These are phyloP conservation scores for Myoxocephalus aenaeus DNA, from an alignment of 2,797 vertebrate genomes.

Conservation along the genomic window DNA sequence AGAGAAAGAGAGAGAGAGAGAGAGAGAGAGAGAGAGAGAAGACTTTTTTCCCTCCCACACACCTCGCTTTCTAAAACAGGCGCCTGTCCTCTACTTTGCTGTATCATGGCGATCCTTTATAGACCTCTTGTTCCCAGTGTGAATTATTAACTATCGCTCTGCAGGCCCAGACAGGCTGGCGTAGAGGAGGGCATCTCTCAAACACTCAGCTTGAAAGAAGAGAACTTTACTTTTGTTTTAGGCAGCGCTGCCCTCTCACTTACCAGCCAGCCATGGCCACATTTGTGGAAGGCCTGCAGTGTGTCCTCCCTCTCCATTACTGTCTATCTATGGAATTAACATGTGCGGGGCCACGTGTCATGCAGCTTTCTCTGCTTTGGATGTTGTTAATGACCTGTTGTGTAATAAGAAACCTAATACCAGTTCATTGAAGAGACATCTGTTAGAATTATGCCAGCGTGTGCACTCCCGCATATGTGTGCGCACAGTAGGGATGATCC, in stretches of 20 bases:
- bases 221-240: conserved; percentile 50
- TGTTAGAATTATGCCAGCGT: conserved; percentile 7
- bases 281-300: conserved; percentile 14
- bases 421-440: conserved; percentile 34
- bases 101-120: conserved; percentile 67
- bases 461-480: background rate
- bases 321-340: background rate
- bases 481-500: conserved; percentile 41
- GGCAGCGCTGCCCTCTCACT: conserved; percentile 27
- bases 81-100: conserved; percentile 42
- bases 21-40: no score
- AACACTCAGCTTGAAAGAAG: conserved; percentile 58
- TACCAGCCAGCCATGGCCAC: conserved; percentile 19
- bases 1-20: conserved; percentile 32
- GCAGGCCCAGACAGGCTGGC: conserved; percentile 58
- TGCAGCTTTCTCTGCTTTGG: conserved; percentile 20
- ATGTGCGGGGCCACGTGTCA: background rate
- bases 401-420: conserved; percentile 48
- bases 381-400: conserved; percentile 58
- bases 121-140: conserved; percentile 73
- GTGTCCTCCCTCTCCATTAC: conserved; percentile 10
- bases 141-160: conserved; percentile 75
- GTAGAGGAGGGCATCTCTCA: conserved; percentile 51
- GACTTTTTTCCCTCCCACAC: conserved; percentile 69
- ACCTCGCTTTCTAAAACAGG: conserved; percentile 55